Conservation (phyloP, 1,140 invertebrate species). For the Elysia chlorotica region DNA sequence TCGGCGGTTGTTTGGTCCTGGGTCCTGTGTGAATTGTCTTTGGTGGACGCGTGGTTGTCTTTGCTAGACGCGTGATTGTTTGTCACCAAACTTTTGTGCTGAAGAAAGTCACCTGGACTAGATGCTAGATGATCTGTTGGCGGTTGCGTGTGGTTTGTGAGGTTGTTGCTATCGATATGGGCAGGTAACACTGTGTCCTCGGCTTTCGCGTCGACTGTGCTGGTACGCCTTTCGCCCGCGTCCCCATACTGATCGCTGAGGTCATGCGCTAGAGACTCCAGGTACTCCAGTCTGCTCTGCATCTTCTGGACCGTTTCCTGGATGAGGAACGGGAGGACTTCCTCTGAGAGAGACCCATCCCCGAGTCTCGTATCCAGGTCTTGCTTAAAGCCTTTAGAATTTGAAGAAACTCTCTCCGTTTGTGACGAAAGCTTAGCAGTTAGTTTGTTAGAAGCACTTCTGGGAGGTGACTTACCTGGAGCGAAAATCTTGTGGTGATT, state of each 20-base stretch:
- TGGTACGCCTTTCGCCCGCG: background rate
- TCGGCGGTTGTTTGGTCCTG: background rate
- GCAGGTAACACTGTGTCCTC: background rate
- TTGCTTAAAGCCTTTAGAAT: background rate
- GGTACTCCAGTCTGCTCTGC: background rate
- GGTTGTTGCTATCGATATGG: too few species aligned
- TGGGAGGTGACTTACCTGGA: too few species aligned
- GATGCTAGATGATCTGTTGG: background rate
- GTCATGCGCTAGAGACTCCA: too few species aligned
- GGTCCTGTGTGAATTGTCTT: background rate
- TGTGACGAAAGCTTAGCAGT: background rate
- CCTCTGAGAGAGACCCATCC: too few species aligned
- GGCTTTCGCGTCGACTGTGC: background rate
- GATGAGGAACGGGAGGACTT: background rate
- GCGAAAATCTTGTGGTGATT: too few species aligned
- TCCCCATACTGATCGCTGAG: background rate
- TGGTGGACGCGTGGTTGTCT: background rate
- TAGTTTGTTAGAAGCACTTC: background rate
- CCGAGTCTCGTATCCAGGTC: too few species aligned
- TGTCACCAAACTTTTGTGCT: background rate
- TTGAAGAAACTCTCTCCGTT: background rate
- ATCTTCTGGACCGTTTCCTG: background rate
- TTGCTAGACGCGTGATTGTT: background rate
- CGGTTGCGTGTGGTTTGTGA: background rate
- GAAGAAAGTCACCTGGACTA: background rate